Conservation (phyloP, 2,888 invertebrate genomes). For the Charanyca ferruginea region DNA sequence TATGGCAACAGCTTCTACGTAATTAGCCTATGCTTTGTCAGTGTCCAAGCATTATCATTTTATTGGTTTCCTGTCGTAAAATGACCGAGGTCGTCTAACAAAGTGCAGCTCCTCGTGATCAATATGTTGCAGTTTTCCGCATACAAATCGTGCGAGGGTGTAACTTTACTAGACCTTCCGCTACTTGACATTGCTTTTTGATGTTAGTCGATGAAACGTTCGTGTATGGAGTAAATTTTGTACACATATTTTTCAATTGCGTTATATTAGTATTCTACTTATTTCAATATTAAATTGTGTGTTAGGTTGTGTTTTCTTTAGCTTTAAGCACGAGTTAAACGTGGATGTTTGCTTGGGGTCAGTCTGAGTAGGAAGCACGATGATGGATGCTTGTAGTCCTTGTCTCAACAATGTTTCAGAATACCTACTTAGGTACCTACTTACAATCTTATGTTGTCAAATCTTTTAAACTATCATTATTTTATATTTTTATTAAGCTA, state of each 20-base stretch:
- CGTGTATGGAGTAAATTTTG: not conserved
- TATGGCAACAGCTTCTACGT: constrained; percentile 58
- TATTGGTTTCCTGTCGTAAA: constrained; percentile 89
- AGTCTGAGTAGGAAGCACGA: no score
- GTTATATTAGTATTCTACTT: not conserved
- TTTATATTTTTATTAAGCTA: no score
- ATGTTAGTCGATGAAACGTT: constrained; percentile 43
- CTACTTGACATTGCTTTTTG: constrained; percentile 49
- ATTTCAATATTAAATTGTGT: not conserved
- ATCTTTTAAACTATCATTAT: constrained; percentile 12
- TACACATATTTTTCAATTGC: not conserved
- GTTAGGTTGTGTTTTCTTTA: not conserved
- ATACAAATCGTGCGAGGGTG: constrained; percentile 65
- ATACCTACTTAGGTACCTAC: not conserved
- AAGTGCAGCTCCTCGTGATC: constrained; percentile 78
- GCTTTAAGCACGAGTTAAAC: no score
- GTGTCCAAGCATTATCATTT: constrained; percentile 85
- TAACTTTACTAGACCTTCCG: constrained; percentile 59
- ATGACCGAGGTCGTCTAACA: constrained; percentile 80
- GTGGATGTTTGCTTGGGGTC: no score
- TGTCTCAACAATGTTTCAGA: no score
- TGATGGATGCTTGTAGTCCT: no score
- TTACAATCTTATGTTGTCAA: not conserved
- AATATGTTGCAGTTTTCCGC: constrained; percentile 81
- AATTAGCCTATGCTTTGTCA: constrained; percentile 84